Base-by-base conservation (phyloP, 2,113 vertebrate genomes). In the Psittacus erithacus region DNA sequence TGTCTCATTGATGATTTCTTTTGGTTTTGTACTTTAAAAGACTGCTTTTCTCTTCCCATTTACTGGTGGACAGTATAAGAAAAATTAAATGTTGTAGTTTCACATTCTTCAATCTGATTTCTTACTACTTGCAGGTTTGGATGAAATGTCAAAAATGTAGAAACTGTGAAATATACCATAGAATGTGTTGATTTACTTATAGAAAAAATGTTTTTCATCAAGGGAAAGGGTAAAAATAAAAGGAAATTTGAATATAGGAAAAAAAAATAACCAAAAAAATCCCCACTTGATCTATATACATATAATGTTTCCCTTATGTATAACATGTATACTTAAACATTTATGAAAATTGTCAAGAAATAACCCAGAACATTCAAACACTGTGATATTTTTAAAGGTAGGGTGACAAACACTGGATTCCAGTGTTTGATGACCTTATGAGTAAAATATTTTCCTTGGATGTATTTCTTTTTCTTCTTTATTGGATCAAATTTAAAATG, bases 201-300 rank as follows among this genome's bases (percentile, higher is more conserved):
- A 84, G 67, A 55, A 85, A 97, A 98, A 97, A 96, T 90, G 73
- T 91, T 97, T 97, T 96, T 96, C 53, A 87, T 98, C 90, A 95
- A 69, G 29, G 9, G 44, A 44, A 82, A 57, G 11, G 62, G 10
- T 31, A 15, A 69, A 90, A 81, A 82, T 47, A 62, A 90, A 39
- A 75, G 41, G 70, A 93, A 92, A 71, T 31, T 78, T 39, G 39
- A 73, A 80, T 95, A 82, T n/a, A 80, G 46, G 44, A 73, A 95
- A 10, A 22, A 57, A 74, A 68, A 57, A 57, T n/a, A 6, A 9
- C 5, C 6, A n/a, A 31, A 57, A 68, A 94, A 95, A 87, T 28
- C 38, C 17, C 19, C 22, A 89, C 92, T 95, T 96, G 78, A 91
- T 95, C 86, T 94, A 63, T 33, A 80, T 64, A 93, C 65, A 27